These are phyloP conservation scores for Sebastes miniatus DNA, from an alignment of 2,797 vertebrate species.

Conservation along the genomic window DNA sequence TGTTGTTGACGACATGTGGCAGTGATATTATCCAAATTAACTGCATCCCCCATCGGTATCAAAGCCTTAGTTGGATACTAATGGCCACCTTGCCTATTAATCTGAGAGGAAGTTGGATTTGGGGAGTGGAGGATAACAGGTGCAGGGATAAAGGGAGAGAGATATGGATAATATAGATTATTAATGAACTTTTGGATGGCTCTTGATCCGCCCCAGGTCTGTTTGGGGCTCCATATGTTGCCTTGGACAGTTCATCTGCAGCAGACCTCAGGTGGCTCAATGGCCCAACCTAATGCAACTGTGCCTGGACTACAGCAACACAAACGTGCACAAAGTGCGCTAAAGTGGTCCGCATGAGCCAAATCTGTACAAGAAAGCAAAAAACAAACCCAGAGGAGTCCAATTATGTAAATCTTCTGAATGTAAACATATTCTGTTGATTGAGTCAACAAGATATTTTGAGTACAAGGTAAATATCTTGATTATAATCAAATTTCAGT, in stretches of 20 bases:
- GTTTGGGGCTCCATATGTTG: slow-evolving; percentile 70
- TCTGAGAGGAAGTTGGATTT: slow-evolving; percentile 75
- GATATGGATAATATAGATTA: slow-evolving; percentile 76
- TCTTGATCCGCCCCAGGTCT: slow-evolving; percentile 59
- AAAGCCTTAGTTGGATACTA: slow-evolving; percentile 74
- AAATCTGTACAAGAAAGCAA: slow-evolving; percentile 5
- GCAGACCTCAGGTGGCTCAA: slow-evolving; percentile 55
- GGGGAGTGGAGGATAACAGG: slow-evolving; percentile 72
- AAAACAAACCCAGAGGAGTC: neutral
- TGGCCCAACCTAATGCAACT: slow-evolving; percentile 33
- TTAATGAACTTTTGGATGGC: slow-evolving; percentile 73
- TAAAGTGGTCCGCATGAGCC: neutral
- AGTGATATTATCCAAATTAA: slow-evolving; percentile 83
- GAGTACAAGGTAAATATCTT: slow-evolving; percentile 43
- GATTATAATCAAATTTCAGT: slow-evolving; percentile 44
- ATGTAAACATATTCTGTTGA: slow-evolving; percentile 51
- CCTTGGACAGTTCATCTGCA: slow-evolving; percentile 59
- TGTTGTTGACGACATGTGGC: slow-evolving; percentile 82
- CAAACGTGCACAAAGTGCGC: neutral
- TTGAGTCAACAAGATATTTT: slow-evolving; percentile 53
- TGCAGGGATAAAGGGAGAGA: slow-evolving; percentile 67
- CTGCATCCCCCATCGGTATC: slow-evolving; percentile 73
- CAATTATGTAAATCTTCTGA: slow-evolving; percentile 40
- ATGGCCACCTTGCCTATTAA: slow-evolving; percentile 82
- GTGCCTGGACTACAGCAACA: slow-evolving; percentile 1